phyloP scores from a whole-genome alignment of 2,113 vertebrate genomes.

The Martes martes region DNA sequence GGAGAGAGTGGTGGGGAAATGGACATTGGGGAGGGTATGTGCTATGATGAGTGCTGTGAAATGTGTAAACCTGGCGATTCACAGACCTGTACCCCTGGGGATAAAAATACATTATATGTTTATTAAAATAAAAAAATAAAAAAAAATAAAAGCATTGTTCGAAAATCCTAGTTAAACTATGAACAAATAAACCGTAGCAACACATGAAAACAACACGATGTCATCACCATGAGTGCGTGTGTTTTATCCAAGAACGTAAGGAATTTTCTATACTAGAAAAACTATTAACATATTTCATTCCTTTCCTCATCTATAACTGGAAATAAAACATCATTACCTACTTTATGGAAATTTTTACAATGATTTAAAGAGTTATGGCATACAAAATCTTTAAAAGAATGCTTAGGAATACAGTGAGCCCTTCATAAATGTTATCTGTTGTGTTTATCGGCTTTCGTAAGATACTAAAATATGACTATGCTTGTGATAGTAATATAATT shows the following conservation, averaged over 20 bases:
- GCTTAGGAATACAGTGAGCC: neutral
- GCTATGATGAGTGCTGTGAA: too few species aligned
- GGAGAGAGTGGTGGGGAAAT: too few species aligned
- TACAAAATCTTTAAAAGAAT: neutral
- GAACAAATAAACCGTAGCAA: neutral
- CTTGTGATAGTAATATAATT: neutral
- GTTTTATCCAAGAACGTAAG: neutral
- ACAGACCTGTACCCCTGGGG: too few species aligned
- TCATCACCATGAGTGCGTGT: neutral
- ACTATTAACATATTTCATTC: neutral
- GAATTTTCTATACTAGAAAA: neutral
- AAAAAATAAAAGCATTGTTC: neutral
- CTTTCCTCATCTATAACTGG: neutral
- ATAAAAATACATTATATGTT: too few species aligned
- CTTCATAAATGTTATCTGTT: constrained; percentile 28
- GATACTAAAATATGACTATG: constrained; percentile 12
- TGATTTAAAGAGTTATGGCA: neutral
- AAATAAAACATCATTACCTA: neutral
- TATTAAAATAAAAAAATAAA: too few species aligned
- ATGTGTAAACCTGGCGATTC: too few species aligned
- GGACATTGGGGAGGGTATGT: too few species aligned
- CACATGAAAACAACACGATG: neutral
- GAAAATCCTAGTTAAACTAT: constrained; percentile 9
- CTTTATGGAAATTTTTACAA: neutral
- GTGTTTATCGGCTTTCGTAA: constrained; percentile 16